These are phyloP conservation scores for Anagrus nilaparvatae DNA, from an alignment of 1,140 invertebrate genomes.

Conservation along the genomic window DNA sequence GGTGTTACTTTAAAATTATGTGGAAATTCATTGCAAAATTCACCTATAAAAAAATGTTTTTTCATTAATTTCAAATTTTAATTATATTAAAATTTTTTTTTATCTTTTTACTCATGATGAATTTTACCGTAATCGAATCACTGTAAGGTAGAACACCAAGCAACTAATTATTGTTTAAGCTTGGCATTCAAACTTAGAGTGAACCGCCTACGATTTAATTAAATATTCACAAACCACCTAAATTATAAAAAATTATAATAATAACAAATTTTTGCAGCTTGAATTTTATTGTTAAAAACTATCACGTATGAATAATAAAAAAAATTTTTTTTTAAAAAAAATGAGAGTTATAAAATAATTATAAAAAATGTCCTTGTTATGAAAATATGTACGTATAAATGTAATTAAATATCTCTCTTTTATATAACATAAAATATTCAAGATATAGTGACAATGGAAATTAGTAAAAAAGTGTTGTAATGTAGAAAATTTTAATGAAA, in stretches of 20 bases:
- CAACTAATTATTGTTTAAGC: conserved; percentile 54
- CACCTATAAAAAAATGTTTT: conserved; percentile 59
- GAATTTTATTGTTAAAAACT: neutral
- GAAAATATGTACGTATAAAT: no score
- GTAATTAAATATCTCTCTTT: no score
- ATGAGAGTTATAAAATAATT: neutral
- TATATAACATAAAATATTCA: no score
- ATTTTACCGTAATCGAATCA: conserved; percentile 51
- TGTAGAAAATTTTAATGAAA: neutral
- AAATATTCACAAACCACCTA: neutral
- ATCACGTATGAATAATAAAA: neutral
- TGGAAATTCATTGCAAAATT: conserved; percentile 86
- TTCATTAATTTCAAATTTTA: no score
- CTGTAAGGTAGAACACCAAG: conserved; percentile 87
- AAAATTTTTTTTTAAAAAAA: conserved; percentile 1
- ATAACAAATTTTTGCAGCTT: neutral
- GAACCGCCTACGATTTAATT: conserved; percentile 41
- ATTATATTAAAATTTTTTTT: no score
- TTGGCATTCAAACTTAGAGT: conserved; percentile 84
- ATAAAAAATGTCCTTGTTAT: no score
- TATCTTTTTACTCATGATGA: conserved; percentile 15
- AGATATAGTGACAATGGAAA: no score
- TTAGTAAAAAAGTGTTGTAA: no score
- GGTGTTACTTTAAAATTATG: conserved; percentile 83
- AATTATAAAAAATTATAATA: neutral